Conservation (phyloP, 1,140 invertebrate genomes). For the Drosophila repletoides region DNA sequence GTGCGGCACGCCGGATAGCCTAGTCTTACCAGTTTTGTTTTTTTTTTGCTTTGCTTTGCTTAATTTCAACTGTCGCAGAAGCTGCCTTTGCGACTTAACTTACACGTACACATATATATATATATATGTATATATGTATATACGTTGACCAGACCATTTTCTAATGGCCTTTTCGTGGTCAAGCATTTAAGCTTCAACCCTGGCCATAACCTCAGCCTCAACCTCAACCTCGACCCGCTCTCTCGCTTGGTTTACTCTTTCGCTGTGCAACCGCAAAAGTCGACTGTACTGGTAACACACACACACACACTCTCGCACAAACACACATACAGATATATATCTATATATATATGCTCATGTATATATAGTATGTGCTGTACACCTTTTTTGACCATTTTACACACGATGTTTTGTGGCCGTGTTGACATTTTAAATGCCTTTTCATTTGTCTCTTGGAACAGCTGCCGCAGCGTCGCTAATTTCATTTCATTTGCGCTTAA, state of each 20-base stretch:
- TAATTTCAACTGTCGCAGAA: slow-evolving; percentile 63
- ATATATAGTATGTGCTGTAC: slow-evolving; percentile 31
- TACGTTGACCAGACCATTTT: slow-evolving; percentile 63
- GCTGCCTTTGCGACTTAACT: slow-evolving; percentile 47
- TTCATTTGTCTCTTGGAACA: slow-evolving; percentile 60
- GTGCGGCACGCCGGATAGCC: too few relatives aligned
- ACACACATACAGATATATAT: slow-evolving; percentile 7
- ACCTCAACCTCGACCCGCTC: slow-evolving; percentile 51
- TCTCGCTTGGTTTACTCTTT: slow-evolving; percentile 64
- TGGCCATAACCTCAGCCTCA: slow-evolving; percentile 44
- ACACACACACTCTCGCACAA: slow-evolving; percentile 13
- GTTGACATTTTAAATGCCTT: slow-evolving; percentile 80
- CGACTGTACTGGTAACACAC: slow-evolving; percentile 43
- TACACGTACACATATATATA: slow-evolving; percentile 18
- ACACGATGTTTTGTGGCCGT: slow-evolving; percentile 76
- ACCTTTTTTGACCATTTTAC: slow-evolving; percentile 76
- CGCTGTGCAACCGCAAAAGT: slow-evolving; percentile 76
- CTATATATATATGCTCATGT: background rate
- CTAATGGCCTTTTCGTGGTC: slow-evolving; percentile 79
- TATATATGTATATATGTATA: slow-evolving; percentile 1
- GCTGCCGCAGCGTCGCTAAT: slow-evolving; percentile 50
- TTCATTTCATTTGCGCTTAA: slow-evolving; percentile 68
- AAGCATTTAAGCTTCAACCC: slow-evolving; percentile 73
- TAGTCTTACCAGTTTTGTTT: too few relatives aligned
- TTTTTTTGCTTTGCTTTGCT: slow-evolving; percentile 51